A percentile compares a stretch with the other conserved stretches of the same genome.
Conservation (phyloP, 2,888 invertebrate genomes). For the Diaperis boleti region DNA sequence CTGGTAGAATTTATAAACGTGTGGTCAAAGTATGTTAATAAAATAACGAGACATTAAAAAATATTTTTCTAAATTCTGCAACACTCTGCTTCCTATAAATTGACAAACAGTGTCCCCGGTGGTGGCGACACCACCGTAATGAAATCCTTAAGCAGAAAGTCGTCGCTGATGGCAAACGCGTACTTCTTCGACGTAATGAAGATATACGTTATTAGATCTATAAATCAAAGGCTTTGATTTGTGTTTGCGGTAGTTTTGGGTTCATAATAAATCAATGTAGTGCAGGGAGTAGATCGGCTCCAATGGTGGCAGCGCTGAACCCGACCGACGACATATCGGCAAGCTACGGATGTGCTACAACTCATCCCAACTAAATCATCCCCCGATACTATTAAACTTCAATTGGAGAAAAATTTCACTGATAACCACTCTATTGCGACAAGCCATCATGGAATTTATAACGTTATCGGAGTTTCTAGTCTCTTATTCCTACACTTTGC, state of each 20-base stretch:
- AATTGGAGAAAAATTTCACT: constrained; percentile 46
- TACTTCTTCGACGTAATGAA: constrained; percentile 55
- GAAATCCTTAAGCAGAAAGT: constrained; percentile 49
- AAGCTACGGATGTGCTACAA: constrained; percentile 53
- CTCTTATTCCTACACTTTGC: constrained; percentile 16
- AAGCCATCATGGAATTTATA: constrained; percentile 26
- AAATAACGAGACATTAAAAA: too few species aligned
- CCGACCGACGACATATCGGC: constrained; percentile 51
- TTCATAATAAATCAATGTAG: constrained; percentile 61
- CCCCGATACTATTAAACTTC: constrained; percentile 48
- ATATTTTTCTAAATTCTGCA: neutral
- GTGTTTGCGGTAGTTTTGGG: constrained; percentile 62
- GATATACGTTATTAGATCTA: constrained; percentile 63
- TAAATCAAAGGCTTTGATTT: constrained; percentile 63
- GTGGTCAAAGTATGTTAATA: too few species aligned
- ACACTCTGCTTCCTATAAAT: too few species aligned
- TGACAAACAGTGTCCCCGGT: neutral
- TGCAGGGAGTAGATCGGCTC: constrained; percentile 44
- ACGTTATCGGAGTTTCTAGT: constrained; percentile 14
- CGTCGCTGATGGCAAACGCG: constrained; percentile 42
- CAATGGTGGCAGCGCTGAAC: constrained; percentile 30
- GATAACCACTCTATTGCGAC: constrained; percentile 45
- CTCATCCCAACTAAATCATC: constrained; percentile 59
- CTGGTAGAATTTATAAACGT: too few species aligned
- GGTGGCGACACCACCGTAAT: too few species aligned